Evolutionary conservation across 2,888 invertebrate species (phyloP).

Genomic region (Notodromas monacha): DNA sequence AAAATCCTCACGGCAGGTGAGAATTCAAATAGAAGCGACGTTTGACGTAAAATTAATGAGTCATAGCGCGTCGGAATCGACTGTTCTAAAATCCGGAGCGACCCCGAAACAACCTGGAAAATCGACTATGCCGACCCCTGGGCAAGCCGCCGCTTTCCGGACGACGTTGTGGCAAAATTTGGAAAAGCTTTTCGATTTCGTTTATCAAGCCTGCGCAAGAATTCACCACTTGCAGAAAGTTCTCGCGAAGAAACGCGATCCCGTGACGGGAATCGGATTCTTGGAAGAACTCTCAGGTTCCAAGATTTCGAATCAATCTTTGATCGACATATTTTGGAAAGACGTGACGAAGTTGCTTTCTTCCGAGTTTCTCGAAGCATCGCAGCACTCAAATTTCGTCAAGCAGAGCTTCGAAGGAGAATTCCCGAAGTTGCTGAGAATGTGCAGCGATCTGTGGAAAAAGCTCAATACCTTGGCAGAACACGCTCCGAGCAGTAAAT

Average conservation of each 20-base stretch:
- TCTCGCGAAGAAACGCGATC: slow-evolving; percentile 20
- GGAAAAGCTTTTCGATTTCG: slow-evolving; percentile 44
- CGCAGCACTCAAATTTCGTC: slow-evolving; percentile 23
- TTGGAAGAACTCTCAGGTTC: slow-evolving; percentile 18
- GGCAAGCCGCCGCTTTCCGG: slow-evolving; percentile 24
- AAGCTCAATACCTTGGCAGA: slow-evolving; percentile 18
- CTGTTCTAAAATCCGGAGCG: not conserved
- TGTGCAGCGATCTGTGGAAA: slow-evolving; percentile 38
- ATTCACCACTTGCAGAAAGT: slow-evolving; percentile 20
- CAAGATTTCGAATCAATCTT: slow-evolving; percentile 8
- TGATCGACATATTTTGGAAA: slow-evolving; percentile 22
- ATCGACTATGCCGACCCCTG: slow-evolving; percentile 23
- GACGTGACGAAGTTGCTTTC: slow-evolving; percentile 20
- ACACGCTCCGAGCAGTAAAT: slow-evolving; percentile 11
- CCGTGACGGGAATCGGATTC: slow-evolving; percentile 20
- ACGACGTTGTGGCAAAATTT: slow-evolving; percentile 54
- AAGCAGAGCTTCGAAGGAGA: slow-evolving; percentile 58
- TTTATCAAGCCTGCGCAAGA: slow-evolving; percentile 16
- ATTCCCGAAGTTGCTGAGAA: slow-evolving; percentile 48
- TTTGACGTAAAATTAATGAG: no score
- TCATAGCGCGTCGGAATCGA: not conserved
- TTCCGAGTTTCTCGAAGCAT: slow-evolving; percentile 18
- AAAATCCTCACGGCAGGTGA: no score
- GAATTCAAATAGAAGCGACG: no score
- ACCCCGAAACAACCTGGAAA: slow-evolving; percentile 20